Evolutionary conservation across 2,888 invertebrate species (phyloP).

Genomic region (Phengaris arion): DNA sequence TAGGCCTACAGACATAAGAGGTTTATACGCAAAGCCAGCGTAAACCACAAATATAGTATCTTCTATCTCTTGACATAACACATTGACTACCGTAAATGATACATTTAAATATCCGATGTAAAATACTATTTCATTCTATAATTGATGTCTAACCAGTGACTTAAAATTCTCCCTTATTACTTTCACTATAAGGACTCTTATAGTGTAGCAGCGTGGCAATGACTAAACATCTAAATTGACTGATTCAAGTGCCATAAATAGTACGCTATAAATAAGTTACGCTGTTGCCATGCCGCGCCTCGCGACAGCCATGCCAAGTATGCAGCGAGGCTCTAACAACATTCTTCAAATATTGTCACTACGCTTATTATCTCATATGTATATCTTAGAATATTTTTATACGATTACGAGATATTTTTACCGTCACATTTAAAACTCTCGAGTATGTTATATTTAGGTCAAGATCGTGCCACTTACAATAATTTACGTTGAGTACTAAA

Average conservation of each 20-base stretch:
- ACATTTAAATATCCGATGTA: conserved; percentile 1
- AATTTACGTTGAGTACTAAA: background rate
- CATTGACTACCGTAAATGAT: conserved; percentile 4
- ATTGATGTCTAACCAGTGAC: background rate
- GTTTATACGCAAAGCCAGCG: background rate
- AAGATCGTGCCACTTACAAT: conserved; percentile 6
- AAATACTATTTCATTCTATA: conserved; percentile 18
- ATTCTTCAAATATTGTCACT: conserved; percentile 20
- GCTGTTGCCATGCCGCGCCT: conserved; percentile 52
- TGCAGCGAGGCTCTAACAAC: background rate
- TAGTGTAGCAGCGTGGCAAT: conserved; percentile 32
- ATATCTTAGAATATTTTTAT: background rate
- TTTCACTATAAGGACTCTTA: conserved; percentile 23
- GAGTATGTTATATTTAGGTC: conserved; percentile 18
- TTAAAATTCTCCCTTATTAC: background rate
- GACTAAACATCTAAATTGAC: conserved; percentile 61
- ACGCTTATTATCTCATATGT: conserved; percentile 4
- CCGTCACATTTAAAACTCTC: background rate
- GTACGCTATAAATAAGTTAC: conserved; percentile 50
- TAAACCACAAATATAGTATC: background rate
- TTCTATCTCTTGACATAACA: background rate
- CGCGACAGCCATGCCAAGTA: conserved; percentile 15
- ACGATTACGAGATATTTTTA: conserved; percentile 14
- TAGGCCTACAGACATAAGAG: background rate
- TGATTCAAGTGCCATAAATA: conserved; percentile 60